These are phyloP conservation scores for Electrophaes corylata DNA, from an alignment of 2,888 invertebrate species.

Conservation along the genomic window DNA sequence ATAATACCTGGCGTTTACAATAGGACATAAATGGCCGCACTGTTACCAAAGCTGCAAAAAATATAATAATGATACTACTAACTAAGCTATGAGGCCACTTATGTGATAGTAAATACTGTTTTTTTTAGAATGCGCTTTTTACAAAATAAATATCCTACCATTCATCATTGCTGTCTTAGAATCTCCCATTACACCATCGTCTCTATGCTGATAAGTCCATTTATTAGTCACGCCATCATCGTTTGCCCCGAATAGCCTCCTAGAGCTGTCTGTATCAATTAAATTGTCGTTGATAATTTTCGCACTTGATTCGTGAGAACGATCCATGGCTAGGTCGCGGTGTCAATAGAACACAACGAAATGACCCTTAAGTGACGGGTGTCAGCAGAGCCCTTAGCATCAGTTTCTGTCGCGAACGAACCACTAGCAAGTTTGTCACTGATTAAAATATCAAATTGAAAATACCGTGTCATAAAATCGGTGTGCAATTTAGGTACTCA, in stretches of 20 bases:
- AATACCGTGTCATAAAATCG: no score
- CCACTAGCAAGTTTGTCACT: no score
- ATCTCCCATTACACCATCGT: constrained; percentile 35
- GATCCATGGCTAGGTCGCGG: constrained; percentile 46
- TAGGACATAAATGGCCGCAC: no score
- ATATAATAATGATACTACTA: no score
- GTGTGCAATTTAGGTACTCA: no score
- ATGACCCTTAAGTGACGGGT: constrained; percentile 8
- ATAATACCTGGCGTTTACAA: no score
- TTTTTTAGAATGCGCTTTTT: background rate
- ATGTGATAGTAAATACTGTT: no score
- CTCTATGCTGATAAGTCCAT: constrained; percentile 32
- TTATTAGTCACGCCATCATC: constrained; percentile 37
- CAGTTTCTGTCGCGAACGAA: background rate
- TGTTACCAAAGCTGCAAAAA: no score
- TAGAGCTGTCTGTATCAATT: constrained; percentile 72
- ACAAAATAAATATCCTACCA: constrained; percentile 26
- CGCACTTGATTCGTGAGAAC: constrained; percentile 68
- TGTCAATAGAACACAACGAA: constrained; percentile 45
- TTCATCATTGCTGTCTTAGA: constrained; percentile 35
- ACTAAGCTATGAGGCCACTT: no score
- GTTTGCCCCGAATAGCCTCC: constrained; percentile 36
- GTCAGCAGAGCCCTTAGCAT: constrained; percentile 4
- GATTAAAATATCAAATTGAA: no score
- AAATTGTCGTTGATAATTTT: constrained; percentile 74